Evolutionary conservation across 2,113 vertebrate species (phyloP).

Genomic region (Neotoma lepida): DNA sequence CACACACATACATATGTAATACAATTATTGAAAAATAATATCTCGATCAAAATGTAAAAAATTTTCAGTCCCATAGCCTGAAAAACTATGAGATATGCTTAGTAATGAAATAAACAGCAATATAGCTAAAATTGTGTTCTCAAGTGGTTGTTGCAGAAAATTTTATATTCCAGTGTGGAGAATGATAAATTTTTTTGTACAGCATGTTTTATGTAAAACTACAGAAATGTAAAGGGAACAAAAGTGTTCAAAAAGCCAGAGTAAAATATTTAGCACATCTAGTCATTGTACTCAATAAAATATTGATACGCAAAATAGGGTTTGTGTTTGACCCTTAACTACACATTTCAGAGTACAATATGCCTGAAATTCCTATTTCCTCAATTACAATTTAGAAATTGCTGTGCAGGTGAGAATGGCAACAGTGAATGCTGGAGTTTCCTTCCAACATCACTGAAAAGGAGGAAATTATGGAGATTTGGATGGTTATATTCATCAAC

Average conservation of each 20-base stretch:
- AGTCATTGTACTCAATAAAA: slow-evolving; percentile 55
- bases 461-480: neutral
- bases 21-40: neutral
- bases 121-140: neutral
- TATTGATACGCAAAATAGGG: slow-evolving; percentile 40
- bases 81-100: neutral
- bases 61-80: neutral
- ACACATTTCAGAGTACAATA: neutral
- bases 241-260: neutral
- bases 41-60: neutral
- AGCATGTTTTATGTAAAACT: slow-evolving; percentile 43
- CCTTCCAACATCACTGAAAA: neutral
- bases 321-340: slow-evolving; percentile 24
- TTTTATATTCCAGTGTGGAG: slow-evolving; percentile 47
- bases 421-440: neutral
- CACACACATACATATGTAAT: neutral
- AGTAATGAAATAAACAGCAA: neutral
- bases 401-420: neutral
- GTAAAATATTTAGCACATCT: slow-evolving; percentile 78
- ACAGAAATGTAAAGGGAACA: slow-evolving; percentile 28
- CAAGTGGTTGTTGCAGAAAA: neutral
- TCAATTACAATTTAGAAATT: slow-evolving; percentile 44
- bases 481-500: neutral
- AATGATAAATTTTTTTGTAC: slow-evolving; percentile 51
- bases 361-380: slow-evolving; percentile 62